Evolutionary conservation across 64 coral and sea anemone genomes (phyloP).

Genomic region (Dendrophyllia cribrosa): DNA sequence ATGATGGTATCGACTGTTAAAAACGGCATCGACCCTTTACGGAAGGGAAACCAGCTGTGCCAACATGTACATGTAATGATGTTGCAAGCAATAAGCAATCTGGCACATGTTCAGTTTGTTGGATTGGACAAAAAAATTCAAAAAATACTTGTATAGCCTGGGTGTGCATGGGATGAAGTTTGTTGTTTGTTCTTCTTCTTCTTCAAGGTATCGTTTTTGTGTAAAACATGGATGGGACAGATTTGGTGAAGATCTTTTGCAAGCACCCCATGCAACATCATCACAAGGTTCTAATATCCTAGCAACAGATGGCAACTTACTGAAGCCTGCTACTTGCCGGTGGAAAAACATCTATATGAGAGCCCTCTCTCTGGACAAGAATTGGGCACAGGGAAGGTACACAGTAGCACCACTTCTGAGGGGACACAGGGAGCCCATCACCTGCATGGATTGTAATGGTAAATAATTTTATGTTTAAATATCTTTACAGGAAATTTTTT

Average conservation of each 20-base stretch:
- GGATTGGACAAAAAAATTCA: too few species aligned
- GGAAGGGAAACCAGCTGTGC: too few species aligned
- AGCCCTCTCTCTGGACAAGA: slow-evolving; percentile 50
- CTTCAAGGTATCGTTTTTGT: slow-evolving; percentile 62
- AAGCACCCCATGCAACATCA: background rate
- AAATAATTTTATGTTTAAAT: background rate
- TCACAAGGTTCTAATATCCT: slow-evolving; percentile 28
- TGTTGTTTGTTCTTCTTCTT: background rate
- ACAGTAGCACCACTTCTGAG: slow-evolving; percentile 67
- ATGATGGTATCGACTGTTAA: too few species aligned
- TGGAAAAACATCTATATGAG: slow-evolving; percentile 70
- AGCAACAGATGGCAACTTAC: background rate
- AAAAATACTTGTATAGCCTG: too few species aligned
- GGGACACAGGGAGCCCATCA: slow-evolving; percentile 74
- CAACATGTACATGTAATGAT: too few species aligned
- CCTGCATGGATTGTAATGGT: slow-evolving; percentile 65
- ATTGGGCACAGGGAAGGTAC: slow-evolving; percentile 58
- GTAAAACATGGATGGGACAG: slow-evolving; percentile 58
- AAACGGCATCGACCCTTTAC: too few species aligned
- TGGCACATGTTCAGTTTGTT: too few species aligned
- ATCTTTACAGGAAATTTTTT: background rate
- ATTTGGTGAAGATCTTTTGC: slow-evolving; percentile 67
- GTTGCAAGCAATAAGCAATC: too few species aligned
- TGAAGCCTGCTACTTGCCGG: slow-evolving; percentile 63
- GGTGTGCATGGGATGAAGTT: background rate